phyloP scores from a whole-genome alignment of 2,113 vertebrate genomes.

The Varanus salvator region DNA sequence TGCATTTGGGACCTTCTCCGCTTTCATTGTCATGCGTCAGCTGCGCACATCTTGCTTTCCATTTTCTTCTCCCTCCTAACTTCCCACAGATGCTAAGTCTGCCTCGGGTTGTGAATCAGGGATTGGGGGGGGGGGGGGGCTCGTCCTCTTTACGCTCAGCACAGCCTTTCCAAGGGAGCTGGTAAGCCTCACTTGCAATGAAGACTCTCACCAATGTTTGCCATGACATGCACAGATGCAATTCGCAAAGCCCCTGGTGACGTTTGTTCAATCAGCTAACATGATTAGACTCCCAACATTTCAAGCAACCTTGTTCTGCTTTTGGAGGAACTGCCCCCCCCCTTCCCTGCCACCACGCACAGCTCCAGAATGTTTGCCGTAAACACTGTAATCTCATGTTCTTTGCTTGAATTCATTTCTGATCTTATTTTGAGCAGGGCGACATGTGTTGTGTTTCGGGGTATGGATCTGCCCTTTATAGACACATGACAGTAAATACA shows the following conservation, averaged over 20 bases:
- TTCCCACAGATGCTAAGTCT: no score
- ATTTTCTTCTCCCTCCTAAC: no score
- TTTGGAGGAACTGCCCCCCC: not conserved
- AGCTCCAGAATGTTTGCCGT: not conserved
- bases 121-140: no score
- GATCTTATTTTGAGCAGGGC: not conserved
- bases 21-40: no score
- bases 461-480: not conserved
- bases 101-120: no score
- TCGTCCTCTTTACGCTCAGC: not conserved
- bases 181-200: no score
- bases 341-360: not conserved
- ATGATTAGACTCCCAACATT: not conserved
- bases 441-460: not conserved
- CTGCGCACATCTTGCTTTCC: no score
- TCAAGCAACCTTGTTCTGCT: not conserved
- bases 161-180: not conserved
- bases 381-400: slow-evolving; percentile 8
- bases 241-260: not conserved
- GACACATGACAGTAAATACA: not conserved
- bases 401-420: not conserved
- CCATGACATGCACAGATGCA: not conserved
- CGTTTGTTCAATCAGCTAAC: not conserved
- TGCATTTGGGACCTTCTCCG: no score
- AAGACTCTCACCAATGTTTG: not conserved